These are phyloP conservation scores for Nettapus auritus DNA, from an alignment of 2,113 vertebrate species.

Conservation along the genomic window DNA sequence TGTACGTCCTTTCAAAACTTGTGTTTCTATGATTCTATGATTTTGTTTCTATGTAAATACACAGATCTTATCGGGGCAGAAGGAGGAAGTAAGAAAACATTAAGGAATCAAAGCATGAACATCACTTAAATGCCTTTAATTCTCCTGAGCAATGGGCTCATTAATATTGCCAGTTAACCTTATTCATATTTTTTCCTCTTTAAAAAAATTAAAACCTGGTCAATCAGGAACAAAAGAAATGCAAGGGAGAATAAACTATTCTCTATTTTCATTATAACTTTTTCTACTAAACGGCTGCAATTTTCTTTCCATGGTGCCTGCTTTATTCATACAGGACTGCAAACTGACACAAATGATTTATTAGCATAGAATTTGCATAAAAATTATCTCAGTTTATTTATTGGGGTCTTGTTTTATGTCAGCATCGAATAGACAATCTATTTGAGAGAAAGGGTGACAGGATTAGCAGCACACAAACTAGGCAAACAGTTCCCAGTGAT, in stretches of 20 bases:
- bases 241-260: background rate
- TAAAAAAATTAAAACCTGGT: background rate
- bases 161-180: background rate
- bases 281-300: background rate
- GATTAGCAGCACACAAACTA: background rate
- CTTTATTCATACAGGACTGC: background rate
- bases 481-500: background rate
- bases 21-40: no score
- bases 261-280: rapidly evolving
- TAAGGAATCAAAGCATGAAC: background rate
- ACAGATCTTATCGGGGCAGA: background rate
- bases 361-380: background rate
- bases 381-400: background rate
- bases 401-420: background rate
- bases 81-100: background rate
- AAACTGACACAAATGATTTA: background rate
- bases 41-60: background rate
- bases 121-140: background rate
- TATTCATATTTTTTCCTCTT: background rate
- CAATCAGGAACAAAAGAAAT: background rate
- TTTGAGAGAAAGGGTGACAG: background rate
- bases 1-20: no score
- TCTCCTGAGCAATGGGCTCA: background rate
- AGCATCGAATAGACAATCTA: background rate
- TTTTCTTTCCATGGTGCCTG: background rate